Base-by-base conservation (phyloP, 37 sponge, comb jelly and placozoan genomes). In the Halisarca cf. caerulea region DNA sequence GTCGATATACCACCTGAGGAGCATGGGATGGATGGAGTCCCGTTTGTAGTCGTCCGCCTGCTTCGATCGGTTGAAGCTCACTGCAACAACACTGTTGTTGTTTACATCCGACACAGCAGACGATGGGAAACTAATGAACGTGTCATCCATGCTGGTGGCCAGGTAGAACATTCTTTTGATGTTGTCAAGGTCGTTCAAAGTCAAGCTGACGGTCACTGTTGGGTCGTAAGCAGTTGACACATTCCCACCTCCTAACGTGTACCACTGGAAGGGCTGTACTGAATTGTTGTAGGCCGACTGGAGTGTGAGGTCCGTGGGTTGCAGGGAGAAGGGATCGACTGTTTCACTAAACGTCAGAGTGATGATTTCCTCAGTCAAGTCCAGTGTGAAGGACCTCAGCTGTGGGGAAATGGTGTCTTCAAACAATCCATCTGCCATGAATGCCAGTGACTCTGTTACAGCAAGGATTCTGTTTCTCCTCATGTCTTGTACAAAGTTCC, bases 321-420 rank as follows among this genome's bases (percentile, higher is more conserved):
- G 72, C 17, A 91, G 37, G 3, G 80, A 42, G n/a, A 32, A 38
- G 5, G 86, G 60, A 75, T 89, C 85, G 17, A 95, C 90, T 21
- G 92, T 89, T 43, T 95, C 95, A 33, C 85, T 60, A 55, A 91
- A 95, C 33, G 58, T 66, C 36, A 95, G 71, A 55, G 39, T 30
- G 3, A 95, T 78, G 2, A 87, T 14, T 55, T 86, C 95, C 9
- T 17, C 17, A 62, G 91, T 91, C 78, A 94, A 34, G 66, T 94
- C 95, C 6, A 94, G 79, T 23, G 81, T 78, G 59, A 85, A 94
- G 3, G 40, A 21, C 18, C 62, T 0, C 45, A 94, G 75, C 21
- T 81, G 44, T 44, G 95, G 95, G 1, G 47, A 34, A 14, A 86
- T 73, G 0, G 18, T 1, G 80, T 94, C 92, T 42, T 53, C 42